These are phyloP conservation scores for Drosophila baimaii DNA, from an alignment of 1,140 invertebrate genomes.

Conservation along the genomic window DNA sequence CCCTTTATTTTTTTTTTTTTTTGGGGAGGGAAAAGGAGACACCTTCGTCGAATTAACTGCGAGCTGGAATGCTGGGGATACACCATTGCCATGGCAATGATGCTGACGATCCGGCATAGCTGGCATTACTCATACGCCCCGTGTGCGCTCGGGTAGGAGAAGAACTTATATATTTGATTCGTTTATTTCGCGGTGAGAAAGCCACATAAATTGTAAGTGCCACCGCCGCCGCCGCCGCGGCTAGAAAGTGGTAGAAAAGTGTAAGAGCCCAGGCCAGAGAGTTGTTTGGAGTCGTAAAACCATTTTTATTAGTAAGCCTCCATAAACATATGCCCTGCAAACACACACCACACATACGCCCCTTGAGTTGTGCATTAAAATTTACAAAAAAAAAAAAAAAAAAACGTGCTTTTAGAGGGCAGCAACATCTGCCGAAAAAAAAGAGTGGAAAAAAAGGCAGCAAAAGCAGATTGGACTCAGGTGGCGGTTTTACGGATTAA, in stretches of 20 bases:
- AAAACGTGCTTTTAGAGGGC: constrained; percentile 3
- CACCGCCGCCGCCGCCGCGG: too few species aligned
- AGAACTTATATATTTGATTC: constrained; percentile 38
- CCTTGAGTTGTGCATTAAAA: constrained; percentile 24
- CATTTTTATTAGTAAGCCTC: constrained; percentile 71
- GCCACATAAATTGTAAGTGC: constrained; percentile 60
- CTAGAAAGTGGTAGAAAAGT: constrained; percentile 29
- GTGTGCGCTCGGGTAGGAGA: constrained; percentile 19
- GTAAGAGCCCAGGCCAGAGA: constrained; percentile 17
- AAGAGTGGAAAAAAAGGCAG: constrained; percentile 1
- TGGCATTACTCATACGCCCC: constrained; percentile 45
- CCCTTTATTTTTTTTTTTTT: neutral
- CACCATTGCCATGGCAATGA: constrained; percentile 24
- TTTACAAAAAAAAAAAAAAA: constrained; percentile 10
- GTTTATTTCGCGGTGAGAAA: constrained; percentile 25
- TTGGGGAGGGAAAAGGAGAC: neutral
- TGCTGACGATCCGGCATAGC: constrained; percentile 8
- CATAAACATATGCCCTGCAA: constrained; percentile 69
- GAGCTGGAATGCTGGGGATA: constrained; percentile 31
- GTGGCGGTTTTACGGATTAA: constrained; percentile 8
- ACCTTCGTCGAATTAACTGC: constrained; percentile 45
- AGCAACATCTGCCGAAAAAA: constrained; percentile 33
- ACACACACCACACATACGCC: neutral
- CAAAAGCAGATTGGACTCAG: constrained; percentile 33
- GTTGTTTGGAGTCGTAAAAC: constrained; percentile 72